Conservation (phyloP, 1,140 invertebrate species). For the Papilio polytes region DNA sequence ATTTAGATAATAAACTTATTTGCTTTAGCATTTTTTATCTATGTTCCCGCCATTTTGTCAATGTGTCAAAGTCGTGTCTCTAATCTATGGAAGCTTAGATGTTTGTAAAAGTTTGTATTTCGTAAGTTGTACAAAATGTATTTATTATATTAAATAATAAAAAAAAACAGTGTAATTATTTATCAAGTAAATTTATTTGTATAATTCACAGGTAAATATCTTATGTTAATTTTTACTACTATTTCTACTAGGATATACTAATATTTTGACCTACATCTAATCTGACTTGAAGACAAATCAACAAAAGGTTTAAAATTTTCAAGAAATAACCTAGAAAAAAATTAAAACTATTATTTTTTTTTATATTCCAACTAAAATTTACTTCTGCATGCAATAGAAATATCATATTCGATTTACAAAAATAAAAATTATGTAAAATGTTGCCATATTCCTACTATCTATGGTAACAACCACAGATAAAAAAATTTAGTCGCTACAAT, state of each 20-base stretch:
- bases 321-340: background rate
- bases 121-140: slow-evolving; percentile 55
- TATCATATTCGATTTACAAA: background rate
- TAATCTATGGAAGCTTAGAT: slow-evolving; percentile 43
- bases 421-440: background rate
- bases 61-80: slow-evolving; percentile 17
- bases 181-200: background rate
- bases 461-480: background rate
- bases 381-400: background rate
- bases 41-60: slow-evolving; percentile 13
- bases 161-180: background rate
- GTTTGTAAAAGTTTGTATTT: slow-evolving; percentile 38
- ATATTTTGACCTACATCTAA: background rate
- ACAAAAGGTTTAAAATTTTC: background rate
- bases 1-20: slow-evolving; percentile 2
- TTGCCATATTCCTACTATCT: background rate
- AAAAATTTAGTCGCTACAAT: background rate
- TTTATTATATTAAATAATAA: slow-evolving; percentile 40
- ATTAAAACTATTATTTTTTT: no score
- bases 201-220: background rate
- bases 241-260: background rate
- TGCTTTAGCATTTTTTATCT: slow-evolving; percentile 17
- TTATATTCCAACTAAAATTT: background rate
- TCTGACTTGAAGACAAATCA: background rate
- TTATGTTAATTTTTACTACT: slow-evolving; percentile 3